Conservation (phyloP, 1,140 invertebrate species). For the Penaeus chinensis region DNA sequence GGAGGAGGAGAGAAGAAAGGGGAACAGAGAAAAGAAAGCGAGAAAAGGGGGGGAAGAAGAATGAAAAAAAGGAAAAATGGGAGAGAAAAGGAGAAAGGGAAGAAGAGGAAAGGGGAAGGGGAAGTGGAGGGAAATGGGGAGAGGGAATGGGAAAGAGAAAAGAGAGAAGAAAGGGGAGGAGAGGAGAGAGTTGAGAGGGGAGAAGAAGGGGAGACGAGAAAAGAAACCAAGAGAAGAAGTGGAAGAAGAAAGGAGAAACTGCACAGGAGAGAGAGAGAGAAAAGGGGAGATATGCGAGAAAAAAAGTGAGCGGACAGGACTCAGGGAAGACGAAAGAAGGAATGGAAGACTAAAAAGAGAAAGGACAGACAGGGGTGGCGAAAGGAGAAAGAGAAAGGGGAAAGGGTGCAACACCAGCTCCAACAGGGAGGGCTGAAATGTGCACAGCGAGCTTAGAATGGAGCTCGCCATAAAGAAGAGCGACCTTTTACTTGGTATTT, state of each 20-base stretch:
- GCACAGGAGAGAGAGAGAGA: neutral
- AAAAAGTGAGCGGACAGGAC: neutral
- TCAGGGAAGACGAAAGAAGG: neutral
- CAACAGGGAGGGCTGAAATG: no score
- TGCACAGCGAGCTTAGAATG: no score
- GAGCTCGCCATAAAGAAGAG: no score
- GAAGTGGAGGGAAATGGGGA: neutral
- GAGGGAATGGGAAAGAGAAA: neutral
- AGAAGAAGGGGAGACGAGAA: neutral
- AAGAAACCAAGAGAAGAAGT: neutral
- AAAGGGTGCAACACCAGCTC: neutral
- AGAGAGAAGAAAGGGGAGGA: neutral
- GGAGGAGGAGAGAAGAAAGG: neutral
- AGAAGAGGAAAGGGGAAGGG: neutral
- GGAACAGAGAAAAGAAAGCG: neutral
- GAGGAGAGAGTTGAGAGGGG: neutral
- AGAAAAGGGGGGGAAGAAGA: neutral
- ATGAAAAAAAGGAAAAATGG: neutral
- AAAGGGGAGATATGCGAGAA: constrained; percentile 1
- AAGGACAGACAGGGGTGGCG: neutral
- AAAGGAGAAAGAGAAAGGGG: no score
- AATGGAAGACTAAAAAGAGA: neutral
- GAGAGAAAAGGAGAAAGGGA: neutral
- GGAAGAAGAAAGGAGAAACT: neutral
- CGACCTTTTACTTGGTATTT: no score